phyloP scores from a whole-genome alignment of 1,140 invertebrate genomes.

The Rhynchophorus ferrugineus region DNA sequence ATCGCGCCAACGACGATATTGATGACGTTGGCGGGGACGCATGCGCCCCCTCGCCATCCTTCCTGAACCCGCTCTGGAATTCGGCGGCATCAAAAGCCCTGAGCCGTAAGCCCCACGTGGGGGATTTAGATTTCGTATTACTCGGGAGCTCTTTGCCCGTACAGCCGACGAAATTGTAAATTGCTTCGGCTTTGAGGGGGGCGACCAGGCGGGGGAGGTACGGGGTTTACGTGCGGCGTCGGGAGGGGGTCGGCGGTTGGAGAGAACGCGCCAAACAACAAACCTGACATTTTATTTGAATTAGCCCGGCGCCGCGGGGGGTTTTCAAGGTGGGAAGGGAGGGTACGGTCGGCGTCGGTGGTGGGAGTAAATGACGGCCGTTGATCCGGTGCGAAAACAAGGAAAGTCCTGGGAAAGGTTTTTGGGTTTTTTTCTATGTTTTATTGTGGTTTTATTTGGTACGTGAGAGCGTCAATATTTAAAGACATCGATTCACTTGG shows the following conservation, averaged over 20 bases:
- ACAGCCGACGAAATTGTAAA: not conserved
- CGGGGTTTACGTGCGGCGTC: too few species aligned
- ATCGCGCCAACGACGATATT: slow-evolving; percentile 1
- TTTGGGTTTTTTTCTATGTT: too few species aligned
- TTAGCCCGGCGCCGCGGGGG: not conserved
- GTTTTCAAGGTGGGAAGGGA: too few species aligned
- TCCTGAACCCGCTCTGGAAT: not conserved
- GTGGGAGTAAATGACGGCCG: not conserved
- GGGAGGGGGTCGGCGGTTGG: too few species aligned
- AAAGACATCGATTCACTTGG: too few species aligned
- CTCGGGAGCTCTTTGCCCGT: not conserved
- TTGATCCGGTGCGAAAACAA: not conserved
- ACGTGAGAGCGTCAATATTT: too few species aligned
- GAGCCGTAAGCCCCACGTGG: not conserved
- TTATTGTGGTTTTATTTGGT: too few species aligned
- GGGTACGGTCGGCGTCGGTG: too few species aligned
- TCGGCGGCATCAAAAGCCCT: slow-evolving; percentile 1
- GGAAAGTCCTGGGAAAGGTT: not conserved
- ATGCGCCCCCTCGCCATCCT: not conserved
- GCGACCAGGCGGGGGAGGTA: too few species aligned
- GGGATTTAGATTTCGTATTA: slow-evolving; percentile 14
- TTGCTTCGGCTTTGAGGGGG: not conserved
- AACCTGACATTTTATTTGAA: not conserved
- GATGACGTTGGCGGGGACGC: not conserved
- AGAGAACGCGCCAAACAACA: not conserved